Evolutionary conservation across 2,113 vertebrate genomes (phyloP).

Genomic region (Thryonomys swinderianus): DNA sequence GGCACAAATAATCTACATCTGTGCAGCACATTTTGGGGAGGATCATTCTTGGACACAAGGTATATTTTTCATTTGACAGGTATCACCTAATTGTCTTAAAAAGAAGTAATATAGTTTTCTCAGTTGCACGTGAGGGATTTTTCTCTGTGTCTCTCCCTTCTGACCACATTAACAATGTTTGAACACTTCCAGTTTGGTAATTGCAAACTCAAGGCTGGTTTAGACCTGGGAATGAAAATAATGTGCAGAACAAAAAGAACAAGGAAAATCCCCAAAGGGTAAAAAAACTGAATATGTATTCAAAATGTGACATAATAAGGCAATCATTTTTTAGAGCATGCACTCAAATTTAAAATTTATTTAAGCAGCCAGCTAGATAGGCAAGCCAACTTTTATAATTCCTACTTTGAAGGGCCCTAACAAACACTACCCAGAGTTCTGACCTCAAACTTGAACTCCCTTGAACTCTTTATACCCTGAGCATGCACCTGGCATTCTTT

Average conservation of each 20-base stretch:
- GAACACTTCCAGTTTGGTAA: background rate
- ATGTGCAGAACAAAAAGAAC: background rate
- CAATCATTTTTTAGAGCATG: background rate
- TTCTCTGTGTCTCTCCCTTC: background rate
- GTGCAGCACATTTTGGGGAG: background rate
- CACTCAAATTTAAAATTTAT: background rate
- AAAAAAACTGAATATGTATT: background rate
- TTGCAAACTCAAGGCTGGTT: background rate
- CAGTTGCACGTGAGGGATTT: background rate
- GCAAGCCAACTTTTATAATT: conserved; percentile 13
- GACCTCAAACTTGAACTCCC: conserved; percentile 84
- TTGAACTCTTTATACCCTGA: conserved; percentile 78
- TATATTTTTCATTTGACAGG: background rate
- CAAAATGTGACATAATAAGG: background rate
- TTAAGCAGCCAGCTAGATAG: conserved; percentile 53
- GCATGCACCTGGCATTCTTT: conserved; percentile 58
- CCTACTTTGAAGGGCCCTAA: conserved; percentile 37
- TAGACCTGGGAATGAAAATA: background rate
- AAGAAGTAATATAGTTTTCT: background rate
- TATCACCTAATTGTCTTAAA: background rate
- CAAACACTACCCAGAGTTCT: conserved; percentile 78
- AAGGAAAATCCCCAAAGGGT: background rate
- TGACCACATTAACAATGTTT: background rate
- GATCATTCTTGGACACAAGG: background rate
- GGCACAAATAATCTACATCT: background rate